Evolutionary conservation across 2,113 vertebrate genomes (phyloP).

Genomic region (Larimichthys crocea): DNA sequence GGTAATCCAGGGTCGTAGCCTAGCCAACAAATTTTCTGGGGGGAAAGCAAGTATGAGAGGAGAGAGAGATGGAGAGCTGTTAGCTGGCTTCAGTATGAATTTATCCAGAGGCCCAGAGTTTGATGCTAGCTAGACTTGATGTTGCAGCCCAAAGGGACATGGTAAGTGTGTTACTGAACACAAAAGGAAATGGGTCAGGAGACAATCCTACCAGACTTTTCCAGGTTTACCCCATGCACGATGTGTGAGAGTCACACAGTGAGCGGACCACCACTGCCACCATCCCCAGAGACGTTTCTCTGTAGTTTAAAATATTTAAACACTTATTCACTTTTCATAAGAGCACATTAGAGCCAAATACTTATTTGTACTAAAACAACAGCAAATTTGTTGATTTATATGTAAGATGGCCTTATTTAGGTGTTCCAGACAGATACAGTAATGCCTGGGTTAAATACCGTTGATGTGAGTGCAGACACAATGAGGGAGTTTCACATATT

Average conservation of each 20-base stretch:
- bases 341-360: background rate
- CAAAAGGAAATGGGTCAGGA: conserved; percentile 51
- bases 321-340: no score
- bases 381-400: background rate
- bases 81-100: conserved; percentile 23
- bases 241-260: background rate
- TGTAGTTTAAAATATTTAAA: background rate
- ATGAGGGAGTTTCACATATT: background rate
- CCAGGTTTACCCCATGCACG: background rate
- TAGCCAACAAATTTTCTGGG: conserved; percentile 42
- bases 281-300: conserved; percentile 10
- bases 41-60: conserved; percentile 28
- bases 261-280: background rate
- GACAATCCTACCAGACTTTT: conserved; percentile 7
- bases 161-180: conserved; percentile 35
- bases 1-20: conserved; percentile 62
- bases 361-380: background rate
- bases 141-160: background rate
- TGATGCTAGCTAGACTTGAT: conserved; percentile 11
- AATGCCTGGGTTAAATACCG: background rate
- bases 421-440: background rate
- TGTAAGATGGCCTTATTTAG: no score
- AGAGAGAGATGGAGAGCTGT: background rate
- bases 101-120: conserved; percentile 15
- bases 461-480: background rate